Percentiles rank a stretch among this genome's conserved stretches.
Conservation (phyloP, 2,113 vertebrate species). For the Aplodontia rufa region DNA sequence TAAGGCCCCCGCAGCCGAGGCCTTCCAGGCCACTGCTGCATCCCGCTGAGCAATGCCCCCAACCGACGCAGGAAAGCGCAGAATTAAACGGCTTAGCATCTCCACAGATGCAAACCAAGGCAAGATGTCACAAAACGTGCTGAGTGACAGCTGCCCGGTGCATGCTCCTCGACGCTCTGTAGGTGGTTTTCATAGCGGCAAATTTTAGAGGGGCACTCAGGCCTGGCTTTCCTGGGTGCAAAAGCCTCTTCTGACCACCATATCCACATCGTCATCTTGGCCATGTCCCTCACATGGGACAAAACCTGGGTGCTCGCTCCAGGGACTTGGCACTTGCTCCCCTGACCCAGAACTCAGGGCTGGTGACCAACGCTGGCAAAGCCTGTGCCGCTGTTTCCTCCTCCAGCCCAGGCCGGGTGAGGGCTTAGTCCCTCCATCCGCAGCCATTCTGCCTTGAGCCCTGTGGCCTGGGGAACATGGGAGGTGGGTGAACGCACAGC, state of each 20-base stretch:
- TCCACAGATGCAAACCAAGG: conserved; percentile 42
- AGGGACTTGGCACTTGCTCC: not conserved
- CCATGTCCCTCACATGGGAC: not conserved
- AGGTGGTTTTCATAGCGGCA: not conserved
- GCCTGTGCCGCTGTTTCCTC: accelerated
- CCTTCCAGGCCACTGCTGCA: not conserved
- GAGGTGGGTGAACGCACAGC: no score
- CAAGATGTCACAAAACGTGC: conserved; percentile 46
- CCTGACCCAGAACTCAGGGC: not conserved
- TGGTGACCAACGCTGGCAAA: not conserved
- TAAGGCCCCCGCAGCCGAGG: not conserved
- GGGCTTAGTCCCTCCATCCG: accelerated
- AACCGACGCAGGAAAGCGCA: conserved; percentile 28
- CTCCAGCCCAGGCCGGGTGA: accelerated
- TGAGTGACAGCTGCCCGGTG: conserved; percentile 49
- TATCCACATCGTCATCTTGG: not conserved
- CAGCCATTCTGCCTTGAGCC: not conserved
- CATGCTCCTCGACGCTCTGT: not conserved
- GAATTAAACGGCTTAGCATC: conserved; percentile 67
- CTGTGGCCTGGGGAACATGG: not conserved
- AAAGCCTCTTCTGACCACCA: not conserved
- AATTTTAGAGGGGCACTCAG: not conserved
- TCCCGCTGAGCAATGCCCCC: conserved; percentile 42
- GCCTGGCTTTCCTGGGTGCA: not conserved
- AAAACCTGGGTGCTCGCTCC: not conserved